Percentiles rank a stretch among this genome's conserved stretches.
Conservation (phyloP, 2,113 vertebrate genomes). For the Agapornis roseicollis region DNA sequence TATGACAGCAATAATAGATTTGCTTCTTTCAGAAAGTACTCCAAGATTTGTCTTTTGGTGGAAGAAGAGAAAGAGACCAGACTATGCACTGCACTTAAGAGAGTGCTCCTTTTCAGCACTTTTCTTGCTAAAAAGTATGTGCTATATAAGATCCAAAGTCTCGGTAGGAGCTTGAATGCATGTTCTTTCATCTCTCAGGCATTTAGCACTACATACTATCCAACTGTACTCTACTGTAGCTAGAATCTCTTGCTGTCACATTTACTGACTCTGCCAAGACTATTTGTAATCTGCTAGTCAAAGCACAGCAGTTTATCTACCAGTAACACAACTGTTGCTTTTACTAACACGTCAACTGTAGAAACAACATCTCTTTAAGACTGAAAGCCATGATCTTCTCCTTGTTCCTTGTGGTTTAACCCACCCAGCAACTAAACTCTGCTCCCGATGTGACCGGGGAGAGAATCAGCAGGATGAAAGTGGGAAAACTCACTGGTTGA, state of each 20-base stretch:
- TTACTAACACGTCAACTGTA: not conserved
- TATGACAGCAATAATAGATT: not conserved
- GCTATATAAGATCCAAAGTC: not conserved
- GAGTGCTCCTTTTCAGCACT: not conserved
- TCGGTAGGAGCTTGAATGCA: not conserved
- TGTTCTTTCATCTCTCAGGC: not conserved
- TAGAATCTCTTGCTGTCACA: slow-evolving; percentile 2
- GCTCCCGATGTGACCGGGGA: not conserved
- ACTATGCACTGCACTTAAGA: not conserved
- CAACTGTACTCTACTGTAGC: not conserved
- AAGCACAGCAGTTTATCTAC: slow-evolving; percentile 10
- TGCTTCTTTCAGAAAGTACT: not conserved
- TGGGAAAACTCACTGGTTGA: not conserved
- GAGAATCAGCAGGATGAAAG: not conserved
- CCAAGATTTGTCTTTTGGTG: not conserved
- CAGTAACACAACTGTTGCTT: not conserved
- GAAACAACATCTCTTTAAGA: not conserved
- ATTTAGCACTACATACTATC: not conserved
- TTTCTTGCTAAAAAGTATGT: not conserved
- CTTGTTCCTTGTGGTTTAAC: not conserved
- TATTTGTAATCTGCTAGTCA: slow-evolving; percentile 19
- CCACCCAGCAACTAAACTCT: not conserved
- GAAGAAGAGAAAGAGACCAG: not conserved
- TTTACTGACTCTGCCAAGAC: slow-evolving; percentile 31
- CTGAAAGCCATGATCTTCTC: not conserved